Evolutionary conservation across 53 echinoderm and acorn worm species (phyloP), one percentile per base, ranked within the genome.

Genomic region (Luidia sarsii): DNA sequence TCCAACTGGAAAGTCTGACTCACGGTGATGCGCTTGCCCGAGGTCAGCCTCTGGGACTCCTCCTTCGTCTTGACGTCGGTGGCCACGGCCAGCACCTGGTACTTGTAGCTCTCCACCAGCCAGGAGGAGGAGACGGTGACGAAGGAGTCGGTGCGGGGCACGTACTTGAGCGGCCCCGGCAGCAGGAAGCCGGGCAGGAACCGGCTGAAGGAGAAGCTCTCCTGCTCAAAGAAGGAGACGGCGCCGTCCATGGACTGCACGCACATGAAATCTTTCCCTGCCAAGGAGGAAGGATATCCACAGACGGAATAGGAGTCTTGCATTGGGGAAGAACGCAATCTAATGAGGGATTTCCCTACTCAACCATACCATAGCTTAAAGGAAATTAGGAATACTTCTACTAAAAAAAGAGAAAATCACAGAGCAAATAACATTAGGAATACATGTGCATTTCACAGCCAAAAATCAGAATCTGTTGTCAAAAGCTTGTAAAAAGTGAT

Each of bases 201-300:
- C 8, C 99, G 93, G 79, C 89, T 89, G 85, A 97, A 97, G 55
- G 99, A 91, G 70, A 97, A 97, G 57, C 90, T 99, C 84, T 99
- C 99, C 34, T 99, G 99, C 70, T 97, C 99, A 67, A 99, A 99
- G 84, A 99, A 91, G 2, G 99, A 99, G 46, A 99, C 94, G 0
- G 91, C 81, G 22, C 99, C 99, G 38, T 99, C 99, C 89, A 99
- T 91, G 4, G 93, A 93, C 80, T 99, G 99, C 38, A 99, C 91
- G 72, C 99, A 94, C 35, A 99, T 23, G 80, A 99, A 99, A 65
- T 99, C 99, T 82, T 99, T 99, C 0, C 99, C 99, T 97, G 82
- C 14, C n/a, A n/a, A n/a, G n/a, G n/a, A n/a, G n/a, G n/a, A n/a
- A n/a, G n/a, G n/a, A n/a, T n/a, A n/a, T n/a, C n/a, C n/a, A n/a